These are phyloP conservation scores for Silurus lanzhouensis DNA, from an alignment of 2,797 vertebrate genomes.

Conservation along the genomic window DNA sequence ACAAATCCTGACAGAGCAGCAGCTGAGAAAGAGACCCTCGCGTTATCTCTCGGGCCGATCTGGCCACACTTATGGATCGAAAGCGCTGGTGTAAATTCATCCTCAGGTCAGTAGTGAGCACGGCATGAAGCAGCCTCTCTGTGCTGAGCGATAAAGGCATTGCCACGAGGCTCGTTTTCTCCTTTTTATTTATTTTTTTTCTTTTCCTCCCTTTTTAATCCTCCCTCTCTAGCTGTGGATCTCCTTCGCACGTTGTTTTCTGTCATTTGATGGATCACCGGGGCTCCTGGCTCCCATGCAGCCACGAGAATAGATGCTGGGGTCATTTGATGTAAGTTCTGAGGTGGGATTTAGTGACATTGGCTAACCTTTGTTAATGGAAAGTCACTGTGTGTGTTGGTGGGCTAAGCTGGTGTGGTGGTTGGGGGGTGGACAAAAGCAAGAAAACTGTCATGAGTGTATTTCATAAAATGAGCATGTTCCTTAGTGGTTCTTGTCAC, in stretches of 20 bases:
- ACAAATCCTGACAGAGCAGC: conserved; percentile 41
- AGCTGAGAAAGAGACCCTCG: conserved; percentile 31
- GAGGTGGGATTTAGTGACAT: conserved; percentile 48
- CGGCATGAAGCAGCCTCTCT: conserved; percentile 38
- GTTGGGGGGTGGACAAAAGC: background rate
- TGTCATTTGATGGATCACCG: conserved; percentile 49
- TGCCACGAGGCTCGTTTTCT: conserved; percentile 21
- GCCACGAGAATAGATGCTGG: conserved; percentile 49
- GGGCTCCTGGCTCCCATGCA: conserved; percentile 41
- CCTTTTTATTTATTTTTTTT: background rate
- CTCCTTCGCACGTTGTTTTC: conserved; percentile 24
- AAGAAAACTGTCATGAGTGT: conserved; percentile 22
- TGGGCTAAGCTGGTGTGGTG: background rate
- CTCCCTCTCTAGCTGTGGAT: conserved; percentile 21
- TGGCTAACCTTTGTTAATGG: conserved; percentile 46
- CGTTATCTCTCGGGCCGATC: conserved; percentile 47
- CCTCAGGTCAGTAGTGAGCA: conserved; percentile 29
- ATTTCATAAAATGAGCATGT: conserved; percentile 42
- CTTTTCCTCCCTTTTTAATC: conserved; percentile 28
- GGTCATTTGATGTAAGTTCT: conserved; percentile 55
- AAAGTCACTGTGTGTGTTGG: conserved; percentile 3
- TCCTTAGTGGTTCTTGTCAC: conserved; percentile 35
- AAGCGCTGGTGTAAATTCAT: conserved; percentile 48
- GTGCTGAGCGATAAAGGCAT: conserved; percentile 37
- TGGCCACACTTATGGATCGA: conserved; percentile 52